Conservation (phyloP, 1,140 invertebrate genomes). For the Prorops nasuta region DNA sequence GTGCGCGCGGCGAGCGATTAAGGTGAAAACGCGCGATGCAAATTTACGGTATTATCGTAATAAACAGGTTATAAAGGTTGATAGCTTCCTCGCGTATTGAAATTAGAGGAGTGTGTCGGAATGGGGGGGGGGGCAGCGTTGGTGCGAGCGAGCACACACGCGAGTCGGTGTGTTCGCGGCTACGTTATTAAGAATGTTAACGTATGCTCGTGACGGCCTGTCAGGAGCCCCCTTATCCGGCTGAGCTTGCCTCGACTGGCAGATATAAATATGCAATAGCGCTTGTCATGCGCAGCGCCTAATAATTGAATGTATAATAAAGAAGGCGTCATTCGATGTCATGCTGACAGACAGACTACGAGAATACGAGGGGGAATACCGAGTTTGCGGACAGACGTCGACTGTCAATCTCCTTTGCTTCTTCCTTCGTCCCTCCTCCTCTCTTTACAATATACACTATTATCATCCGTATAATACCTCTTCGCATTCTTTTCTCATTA, state of each 20-base stretch:
- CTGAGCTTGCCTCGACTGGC: slow-evolving; percentile 32
- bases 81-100: slow-evolving; percentile 38
- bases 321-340: slow-evolving; percentile 51
- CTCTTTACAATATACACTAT: not conserved
- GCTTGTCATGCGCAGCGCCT: slow-evolving; percentile 53
- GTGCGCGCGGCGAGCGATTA: slow-evolving; percentile 29
- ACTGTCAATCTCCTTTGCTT: slow-evolving; percentile 47
- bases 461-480: not conserved
- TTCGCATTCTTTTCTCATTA: not conserved
- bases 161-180: slow-evolving; percentile 4
- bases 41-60: slow-evolving; percentile 44
- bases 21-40: slow-evolving; percentile 37
- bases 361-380: slow-evolving; percentile 1
- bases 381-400: slow-evolving; percentile 40
- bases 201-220: slow-evolving; percentile 47
- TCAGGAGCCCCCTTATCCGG: slow-evolving; percentile 37
- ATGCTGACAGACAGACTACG: slow-evolving; percentile 44
- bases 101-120: slow-evolving; percentile 31
- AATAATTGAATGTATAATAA: slow-evolving; percentile 58
- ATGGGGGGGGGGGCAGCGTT: too few relatives aligned
- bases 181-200: slow-evolving; percentile 45
- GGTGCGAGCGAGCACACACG: too few relatives aligned
- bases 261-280: slow-evolving; percentile 55
- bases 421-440: slow-evolving; percentile 6
- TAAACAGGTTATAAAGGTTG: slow-evolving; percentile 46